These are phyloP conservation scores for Oryzias dopingdopingensis DNA, from an alignment of 2,797 vertebrate genomes.

Conservation along the genomic window DNA sequence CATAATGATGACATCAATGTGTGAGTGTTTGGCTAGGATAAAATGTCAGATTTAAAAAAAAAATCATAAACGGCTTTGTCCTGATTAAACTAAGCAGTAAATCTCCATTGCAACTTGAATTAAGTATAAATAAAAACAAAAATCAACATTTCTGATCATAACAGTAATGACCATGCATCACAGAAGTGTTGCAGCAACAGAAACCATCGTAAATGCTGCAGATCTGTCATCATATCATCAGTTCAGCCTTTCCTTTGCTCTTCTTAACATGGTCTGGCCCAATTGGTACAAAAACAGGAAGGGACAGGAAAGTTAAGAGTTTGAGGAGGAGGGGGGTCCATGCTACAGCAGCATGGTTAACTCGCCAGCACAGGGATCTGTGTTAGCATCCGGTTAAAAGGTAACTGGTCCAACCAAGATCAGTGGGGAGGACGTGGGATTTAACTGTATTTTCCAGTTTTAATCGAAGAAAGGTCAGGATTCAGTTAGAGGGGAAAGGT, in stretches of 20 bases:
- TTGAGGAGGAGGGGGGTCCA: slow-evolving; percentile 43
- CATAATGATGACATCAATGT: slow-evolving; percentile 6
- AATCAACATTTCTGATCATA: neutral
- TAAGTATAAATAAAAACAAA: neutral
- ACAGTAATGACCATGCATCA: slow-evolving; percentile 18
- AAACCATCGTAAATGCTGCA: neutral
- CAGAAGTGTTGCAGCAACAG: slow-evolving; percentile 11
- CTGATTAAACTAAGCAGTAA: neutral
- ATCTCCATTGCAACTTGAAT: neutral
- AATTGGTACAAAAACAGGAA: slow-evolving; percentile 93
- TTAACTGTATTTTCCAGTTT: slow-evolving; percentile 25
- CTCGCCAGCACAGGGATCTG: slow-evolving; percentile 43
- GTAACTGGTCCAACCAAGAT: slow-evolving; percentile 32
- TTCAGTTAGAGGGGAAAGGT: slow-evolving; percentile 50
- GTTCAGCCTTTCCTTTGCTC: slow-evolving; percentile 9
- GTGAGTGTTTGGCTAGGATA: slow-evolving; percentile 3
- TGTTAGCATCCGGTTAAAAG: slow-evolving; percentile 67
- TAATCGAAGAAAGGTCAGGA: slow-evolving; percentile 34
- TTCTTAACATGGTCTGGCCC: slow-evolving; percentile 77
- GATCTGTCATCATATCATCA: slow-evolving; percentile 3
- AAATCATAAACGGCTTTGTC: too few relatives aligned
- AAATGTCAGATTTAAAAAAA: too few relatives aligned
- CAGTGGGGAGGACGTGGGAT: slow-evolving; percentile 35
- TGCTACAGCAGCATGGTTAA: slow-evolving; percentile 38
- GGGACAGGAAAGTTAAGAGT: slow-evolving; percentile 61